Evolutionary conservation across 2,888 invertebrate genomes (phyloP).

Genomic region (Conchocele bisecta): DNA sequence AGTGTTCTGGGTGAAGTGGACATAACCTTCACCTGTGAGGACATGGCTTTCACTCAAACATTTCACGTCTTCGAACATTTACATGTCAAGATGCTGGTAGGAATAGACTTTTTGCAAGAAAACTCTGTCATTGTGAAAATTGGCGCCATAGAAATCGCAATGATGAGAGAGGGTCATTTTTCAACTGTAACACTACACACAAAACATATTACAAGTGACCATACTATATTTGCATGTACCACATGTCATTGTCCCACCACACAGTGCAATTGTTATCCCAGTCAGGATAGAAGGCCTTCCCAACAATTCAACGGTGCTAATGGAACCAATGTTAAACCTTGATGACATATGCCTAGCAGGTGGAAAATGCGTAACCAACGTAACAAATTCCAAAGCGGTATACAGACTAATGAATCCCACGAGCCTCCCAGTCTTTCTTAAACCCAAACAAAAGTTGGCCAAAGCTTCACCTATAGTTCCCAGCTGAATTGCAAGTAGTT

Average conservation of each 20-base stretch:
- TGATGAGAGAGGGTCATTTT: neutral
- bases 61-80: neutral
- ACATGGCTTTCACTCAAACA: neutral
- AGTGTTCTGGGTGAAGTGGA: neutral
- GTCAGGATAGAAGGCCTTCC: neutral
- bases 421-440: constrained; percentile 11
- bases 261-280: constrained; percentile 1
- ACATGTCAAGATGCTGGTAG: neutral
- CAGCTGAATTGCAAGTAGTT: too few species aligned
- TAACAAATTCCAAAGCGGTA: constrained; percentile 1
- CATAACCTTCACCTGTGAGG: neutral
- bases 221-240: neutral
- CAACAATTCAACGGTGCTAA: neutral
- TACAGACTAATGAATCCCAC: constrained; percentile 19
- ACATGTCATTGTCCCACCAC: neutral
- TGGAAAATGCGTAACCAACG: neutral
- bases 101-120: neutral
- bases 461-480: too few species aligned
- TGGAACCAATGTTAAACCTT: neutral
- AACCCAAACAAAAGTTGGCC: neutral
- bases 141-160: neutral
- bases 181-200: neutral
- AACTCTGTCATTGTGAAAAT: neutral
- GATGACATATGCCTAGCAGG: neutral
- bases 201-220: neutral